A percentile compares a stretch with the other conserved stretches of the same genome.
Evolutionary conservation across 1,140 invertebrate genomes (phyloP).

Genomic region (Sitobion miscanthi): DNA sequence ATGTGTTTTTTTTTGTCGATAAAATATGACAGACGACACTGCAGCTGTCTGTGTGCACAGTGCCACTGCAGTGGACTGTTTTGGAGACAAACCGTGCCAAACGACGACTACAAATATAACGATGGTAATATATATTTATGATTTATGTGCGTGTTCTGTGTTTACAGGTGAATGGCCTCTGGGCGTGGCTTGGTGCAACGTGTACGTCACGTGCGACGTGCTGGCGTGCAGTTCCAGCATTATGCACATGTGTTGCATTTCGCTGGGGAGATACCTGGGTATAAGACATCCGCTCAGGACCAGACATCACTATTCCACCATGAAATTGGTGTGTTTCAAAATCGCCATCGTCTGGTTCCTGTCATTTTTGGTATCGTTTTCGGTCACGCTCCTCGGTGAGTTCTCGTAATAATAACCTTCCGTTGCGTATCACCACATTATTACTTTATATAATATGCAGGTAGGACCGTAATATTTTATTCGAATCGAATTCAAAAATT

Average conservation of each 20-base stretch:
- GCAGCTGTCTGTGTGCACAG: background rate
- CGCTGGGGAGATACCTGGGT: conserved; percentile 88
- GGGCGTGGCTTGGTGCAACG: conserved; percentile 84
- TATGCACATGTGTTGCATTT: conserved; percentile 97
- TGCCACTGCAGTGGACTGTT: background rate
- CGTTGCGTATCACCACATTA: too few relatives aligned
- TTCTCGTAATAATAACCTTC: background rate
- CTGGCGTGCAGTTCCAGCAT: conserved; percentile 92
- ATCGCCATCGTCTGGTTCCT: conserved; percentile 85
- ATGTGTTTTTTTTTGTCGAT: background rate
- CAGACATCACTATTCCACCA: conserved; percentile 74
- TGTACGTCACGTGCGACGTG: conserved; percentile 95
- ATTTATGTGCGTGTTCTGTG: background rate
- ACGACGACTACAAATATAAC: background rate
- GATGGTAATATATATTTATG: background rate
- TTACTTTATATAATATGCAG: background rate
- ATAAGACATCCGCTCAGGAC: conserved; percentile 88
- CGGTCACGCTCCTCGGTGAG: conserved; percentile 85
- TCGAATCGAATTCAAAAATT: too few relatives aligned
- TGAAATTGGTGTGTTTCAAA: conserved; percentile 79
- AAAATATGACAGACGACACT: background rate
- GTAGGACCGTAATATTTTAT: too few relatives aligned
- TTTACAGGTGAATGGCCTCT: conserved; percentile 88
- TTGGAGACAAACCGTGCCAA: background rate
- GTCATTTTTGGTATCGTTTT: conserved; percentile 85